Evolutionary conservation across 2,797 vertebrate genomes (phyloP), one percentile per base, ranked within the genome.

Genomic region (Trichosurus vulpecula): DNA sequence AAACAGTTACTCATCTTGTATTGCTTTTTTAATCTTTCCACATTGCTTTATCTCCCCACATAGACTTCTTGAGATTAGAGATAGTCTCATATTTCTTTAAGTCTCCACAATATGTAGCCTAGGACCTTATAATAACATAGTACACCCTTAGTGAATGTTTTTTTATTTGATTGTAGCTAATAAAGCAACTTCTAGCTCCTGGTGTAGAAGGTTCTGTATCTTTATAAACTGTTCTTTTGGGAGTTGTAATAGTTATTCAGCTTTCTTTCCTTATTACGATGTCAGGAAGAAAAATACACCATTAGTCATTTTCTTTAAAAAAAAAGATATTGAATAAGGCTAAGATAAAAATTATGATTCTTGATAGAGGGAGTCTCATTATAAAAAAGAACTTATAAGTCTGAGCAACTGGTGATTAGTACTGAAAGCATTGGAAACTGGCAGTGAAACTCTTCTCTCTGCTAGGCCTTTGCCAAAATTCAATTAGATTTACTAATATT

Each of bases 1-100:
- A 29, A 89, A 93, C 52, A 94, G 4, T 92, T 91, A 92, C n/a
- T 95, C 93, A 58, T 92, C 89, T 6, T 96, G 54, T 93, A 92
- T 87, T 93, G 54, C 47, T 54, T 14, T 54, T 92, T 95, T 92
- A 58, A 66, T 94, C 55, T 53, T 81, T 93, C 54, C 53, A 66
- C 14, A 66, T 27, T 61, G 92, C 30, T 1, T n/a, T 92, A 47
- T 92, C 94, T 90, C 55, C 47, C 54, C 81, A 92, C 51, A 27
- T 95, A 61, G 47, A 56, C 93, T 92, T 66, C 14, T n/a, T n/a
- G 14, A 66, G 61, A 66, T 61, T 31, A 61, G 57, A 31, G 57
- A 31, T 0, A n/a, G 31, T 66, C 58, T 66, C 1, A 16, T n/a
- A 66, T 35, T 35, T 35, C 58, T n/a, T 66, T 35, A 66, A 66